A percentile compares a stretch with the other conserved stretches of the same genome.
Evolutionary conservation across 92 coral and sea anemone species (phyloP).

Genomic region (Virgularia gustaviana): DNA sequence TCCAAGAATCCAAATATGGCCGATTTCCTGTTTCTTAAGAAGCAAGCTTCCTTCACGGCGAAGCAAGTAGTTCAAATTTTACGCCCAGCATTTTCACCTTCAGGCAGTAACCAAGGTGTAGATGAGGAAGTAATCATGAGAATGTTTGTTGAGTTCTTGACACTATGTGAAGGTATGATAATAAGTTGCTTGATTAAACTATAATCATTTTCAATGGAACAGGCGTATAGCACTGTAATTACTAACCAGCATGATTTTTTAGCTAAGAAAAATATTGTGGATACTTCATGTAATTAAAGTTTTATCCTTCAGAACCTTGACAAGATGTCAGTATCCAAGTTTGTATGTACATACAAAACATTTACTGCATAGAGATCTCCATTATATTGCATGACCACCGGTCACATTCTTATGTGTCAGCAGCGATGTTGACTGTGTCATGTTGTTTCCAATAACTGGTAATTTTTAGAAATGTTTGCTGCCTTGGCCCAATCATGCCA

Average conservation of each 20-base stretch:
- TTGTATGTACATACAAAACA: no score
- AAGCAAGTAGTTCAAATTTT: conserved; percentile 11
- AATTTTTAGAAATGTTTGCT: background rate
- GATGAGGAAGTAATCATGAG: conserved; percentile 2
- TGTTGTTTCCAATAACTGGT: no score
- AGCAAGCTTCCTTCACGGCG: background rate
- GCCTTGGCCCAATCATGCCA: background rate
- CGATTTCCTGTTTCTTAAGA: background rate
- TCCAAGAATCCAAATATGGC: background rate
- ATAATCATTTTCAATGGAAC: background rate
- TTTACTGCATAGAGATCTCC: no score
- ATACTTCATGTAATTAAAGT: no score
- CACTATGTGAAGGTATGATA: conserved; percentile 6
- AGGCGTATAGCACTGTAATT: background rate
- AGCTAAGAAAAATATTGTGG: no score
- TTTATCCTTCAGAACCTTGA: no score
- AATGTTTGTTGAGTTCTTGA: background rate
- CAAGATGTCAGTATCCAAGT: no score
- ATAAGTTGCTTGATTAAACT: background rate
- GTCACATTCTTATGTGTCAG: no score
- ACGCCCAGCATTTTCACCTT: conserved; percentile 3
- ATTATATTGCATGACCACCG: no score
- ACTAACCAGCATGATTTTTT: background rate
- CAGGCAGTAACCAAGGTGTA: conserved; percentile 6
- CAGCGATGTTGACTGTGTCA: no score